Evolutionary conservation across 2,888 invertebrate genomes (phyloP).

Genomic region (Portevinia maculata): DNA sequence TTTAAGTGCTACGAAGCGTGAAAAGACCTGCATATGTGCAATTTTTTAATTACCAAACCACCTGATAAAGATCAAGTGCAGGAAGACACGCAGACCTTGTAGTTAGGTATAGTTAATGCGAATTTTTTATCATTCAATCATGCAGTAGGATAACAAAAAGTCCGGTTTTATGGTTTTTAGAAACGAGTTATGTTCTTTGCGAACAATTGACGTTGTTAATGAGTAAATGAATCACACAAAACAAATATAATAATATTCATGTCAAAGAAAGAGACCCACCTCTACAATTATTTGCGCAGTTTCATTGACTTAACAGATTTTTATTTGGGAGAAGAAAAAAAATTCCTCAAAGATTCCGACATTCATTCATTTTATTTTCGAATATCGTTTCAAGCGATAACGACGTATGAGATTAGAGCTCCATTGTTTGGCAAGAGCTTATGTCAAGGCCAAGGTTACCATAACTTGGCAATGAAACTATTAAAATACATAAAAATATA

Average conservation of each 20-base stretch:
- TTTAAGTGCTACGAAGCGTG: slow-evolving; percentile 50
- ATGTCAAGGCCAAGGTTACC: slow-evolving; percentile 42
- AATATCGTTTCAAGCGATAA: slow-evolving; percentile 21
- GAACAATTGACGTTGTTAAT: not conserved
- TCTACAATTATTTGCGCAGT: slow-evolving; percentile 1
- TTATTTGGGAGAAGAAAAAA: not conserved
- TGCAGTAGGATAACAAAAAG: not conserved
- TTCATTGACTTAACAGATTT: slow-evolving; percentile 10
- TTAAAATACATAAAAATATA: not conserved
- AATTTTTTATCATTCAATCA: slow-evolving; percentile 57
- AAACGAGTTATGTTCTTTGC: no score
- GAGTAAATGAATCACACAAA: not conserved
- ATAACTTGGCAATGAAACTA: slow-evolving; percentile 21
- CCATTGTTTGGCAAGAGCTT: slow-evolving; percentile 41
- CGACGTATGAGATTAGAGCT: slow-evolving; percentile 46
- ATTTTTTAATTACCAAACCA: slow-evolving; percentile 53
- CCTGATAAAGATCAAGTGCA: slow-evolving; percentile 37
- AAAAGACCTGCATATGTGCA: slow-evolving; percentile 49
- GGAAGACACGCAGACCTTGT: not conserved
- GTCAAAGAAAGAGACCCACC: slow-evolving; percentile 12
- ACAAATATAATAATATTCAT: no score
- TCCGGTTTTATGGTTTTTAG: slow-evolving; percentile 11
- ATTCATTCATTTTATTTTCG: slow-evolving; percentile 6
- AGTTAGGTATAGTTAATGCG: slow-evolving; percentile 49
- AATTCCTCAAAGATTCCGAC: slow-evolving; percentile 32